A percentile compares a stretch with the other conserved stretches of the same genome.
These are phyloP conservation scores for Nasonovia ribisnigri DNA, from an alignment of 2,888 invertebrate species.

Conservation along the genomic window DNA sequence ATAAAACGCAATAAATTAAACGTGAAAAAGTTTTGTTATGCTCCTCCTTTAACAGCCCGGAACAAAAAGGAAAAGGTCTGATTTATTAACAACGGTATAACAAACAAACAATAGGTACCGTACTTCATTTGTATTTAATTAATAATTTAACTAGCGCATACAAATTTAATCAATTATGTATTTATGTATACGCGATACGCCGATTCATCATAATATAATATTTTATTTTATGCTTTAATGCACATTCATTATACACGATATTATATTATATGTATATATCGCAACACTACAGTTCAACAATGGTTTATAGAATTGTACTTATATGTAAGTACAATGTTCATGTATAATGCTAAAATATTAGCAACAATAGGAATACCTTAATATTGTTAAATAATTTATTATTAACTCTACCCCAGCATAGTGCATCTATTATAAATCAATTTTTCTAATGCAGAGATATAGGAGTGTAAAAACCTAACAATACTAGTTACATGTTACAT, in stretches of 20 bases:
- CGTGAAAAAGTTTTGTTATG: slow-evolving; percentile 40
- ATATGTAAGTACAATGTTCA: neutral
- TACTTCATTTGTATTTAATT: slow-evolving; percentile 24
- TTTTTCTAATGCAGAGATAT: neutral
- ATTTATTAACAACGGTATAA: slow-evolving; percentile 37
- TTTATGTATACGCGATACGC: neutral
- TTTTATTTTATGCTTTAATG: neutral
- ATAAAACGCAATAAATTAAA: slow-evolving; percentile 49
- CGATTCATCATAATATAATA: neutral
- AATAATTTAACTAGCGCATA: neutral
- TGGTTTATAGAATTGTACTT: neutral
- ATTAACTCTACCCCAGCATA: neutral
- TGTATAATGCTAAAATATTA: neutral
- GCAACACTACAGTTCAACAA: neutral
- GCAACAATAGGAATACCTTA: neutral
- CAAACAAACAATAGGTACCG: neutral
- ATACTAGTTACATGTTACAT: neutral
- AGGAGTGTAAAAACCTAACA: neutral
- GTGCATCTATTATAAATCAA: neutral
- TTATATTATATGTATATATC: neutral
- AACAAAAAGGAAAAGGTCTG: slow-evolving; percentile 41
- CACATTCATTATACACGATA: neutral
- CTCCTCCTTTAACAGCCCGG: slow-evolving; percentile 12
- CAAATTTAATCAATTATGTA: neutral
- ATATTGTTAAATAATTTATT: slow-evolving; percentile 10